A percentile compares a stretch with the other conserved stretches of the same genome.
phyloP scores from a whole-genome alignment of 2,888 invertebrate genomes.

The Scaptomyza reducta region DNA sequence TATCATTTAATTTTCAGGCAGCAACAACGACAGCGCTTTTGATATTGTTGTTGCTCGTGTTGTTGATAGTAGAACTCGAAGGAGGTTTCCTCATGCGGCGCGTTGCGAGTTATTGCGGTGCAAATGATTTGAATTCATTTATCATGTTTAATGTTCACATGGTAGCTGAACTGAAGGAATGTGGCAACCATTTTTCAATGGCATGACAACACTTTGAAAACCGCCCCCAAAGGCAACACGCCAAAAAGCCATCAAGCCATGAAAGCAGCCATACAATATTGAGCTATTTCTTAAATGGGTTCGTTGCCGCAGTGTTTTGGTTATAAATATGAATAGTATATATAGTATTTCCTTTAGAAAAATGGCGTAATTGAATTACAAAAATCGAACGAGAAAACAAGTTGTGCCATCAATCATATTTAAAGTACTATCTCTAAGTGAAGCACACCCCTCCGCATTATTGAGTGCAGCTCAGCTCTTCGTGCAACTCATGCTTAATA shows the following conservation, averaged over 20 bases:
- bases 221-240: conserved; percentile 13
- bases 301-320: background rate
- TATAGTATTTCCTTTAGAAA: background rate
- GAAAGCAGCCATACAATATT: conserved; percentile 36
- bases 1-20: conserved; percentile 70
- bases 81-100: conserved; percentile 25
- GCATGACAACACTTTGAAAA: conserved; percentile 50
- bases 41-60: conserved; percentile 14
- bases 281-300: conserved; percentile 7
- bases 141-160: conserved; percentile 70
- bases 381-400: background rate
- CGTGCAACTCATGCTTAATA: conserved; percentile 1
- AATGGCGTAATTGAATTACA: conserved; percentile 2
- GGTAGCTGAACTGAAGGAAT: conserved; percentile 49
- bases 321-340: conserved; percentile 1
- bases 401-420: conserved; percentile 22
- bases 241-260: conserved; percentile 19
- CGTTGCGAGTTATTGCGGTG: conserved; percentile 64
- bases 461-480: background rate
- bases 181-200: conserved; percentile 63
- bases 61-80: conserved; percentile 8
- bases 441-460: background rate
- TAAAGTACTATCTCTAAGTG: background rate
- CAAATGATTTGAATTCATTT: conserved; percentile 76
- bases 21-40: conserved; percentile 20